These are phyloP conservation scores for Xylocopa sonorina DNA, from an alignment of 1,140 invertebrate species.

Conservation along the genomic window DNA sequence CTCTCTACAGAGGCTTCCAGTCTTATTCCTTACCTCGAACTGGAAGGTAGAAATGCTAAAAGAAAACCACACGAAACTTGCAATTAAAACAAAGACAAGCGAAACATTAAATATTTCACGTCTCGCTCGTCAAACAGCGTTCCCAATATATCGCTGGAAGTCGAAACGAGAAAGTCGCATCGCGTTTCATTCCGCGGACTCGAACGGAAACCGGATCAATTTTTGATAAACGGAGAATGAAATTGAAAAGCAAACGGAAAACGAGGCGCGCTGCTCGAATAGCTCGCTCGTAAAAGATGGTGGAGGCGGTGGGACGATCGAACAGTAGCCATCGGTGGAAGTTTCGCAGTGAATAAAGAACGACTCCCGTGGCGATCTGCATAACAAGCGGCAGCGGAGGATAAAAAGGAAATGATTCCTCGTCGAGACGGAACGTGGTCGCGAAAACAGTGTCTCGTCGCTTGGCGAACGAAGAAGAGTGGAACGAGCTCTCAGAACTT, in stretches of 20 bases:
- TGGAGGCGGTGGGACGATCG: neutral
- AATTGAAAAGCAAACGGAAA: neutral
- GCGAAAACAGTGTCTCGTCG: neutral
- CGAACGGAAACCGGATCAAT: neutral
- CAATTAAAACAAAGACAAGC: no score
- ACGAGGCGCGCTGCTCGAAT: neutral
- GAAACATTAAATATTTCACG: no score
- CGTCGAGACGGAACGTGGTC: no score
- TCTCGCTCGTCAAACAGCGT: no score
- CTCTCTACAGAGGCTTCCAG: no score
- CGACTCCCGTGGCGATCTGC: neutral
- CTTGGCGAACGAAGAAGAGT: neutral
- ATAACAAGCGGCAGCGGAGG: neutral
- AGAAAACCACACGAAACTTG: no score
- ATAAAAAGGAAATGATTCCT: neutral
- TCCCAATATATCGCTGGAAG: no score
- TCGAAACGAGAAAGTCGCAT: neutral
- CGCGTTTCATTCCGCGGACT: no score
- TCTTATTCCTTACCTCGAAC: no score
- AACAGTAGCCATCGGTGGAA: no score
- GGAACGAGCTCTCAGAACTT: neutral
- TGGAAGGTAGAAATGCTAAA: no score
- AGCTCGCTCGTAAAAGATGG: constrained; percentile 15
- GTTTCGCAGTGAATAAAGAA: neutral
- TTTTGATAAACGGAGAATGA: constrained; percentile 14